These are phyloP conservation scores for Craniophora ligustri DNA, from an alignment of 2,888 invertebrate genomes.

Conservation along the genomic window DNA sequence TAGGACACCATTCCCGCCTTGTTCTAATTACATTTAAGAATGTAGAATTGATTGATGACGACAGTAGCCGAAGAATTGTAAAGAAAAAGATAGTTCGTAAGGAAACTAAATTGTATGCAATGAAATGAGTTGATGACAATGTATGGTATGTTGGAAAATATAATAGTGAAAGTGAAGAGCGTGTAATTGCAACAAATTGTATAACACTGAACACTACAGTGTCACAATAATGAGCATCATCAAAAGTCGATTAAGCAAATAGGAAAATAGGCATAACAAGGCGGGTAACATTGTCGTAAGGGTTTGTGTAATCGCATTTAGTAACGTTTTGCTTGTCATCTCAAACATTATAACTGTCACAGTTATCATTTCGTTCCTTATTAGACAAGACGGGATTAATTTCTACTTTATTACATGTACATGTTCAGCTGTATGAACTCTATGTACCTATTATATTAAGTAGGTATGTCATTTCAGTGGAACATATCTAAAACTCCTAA, in stretches of 20 bases:
- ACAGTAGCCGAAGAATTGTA: slow-evolving; percentile 31
- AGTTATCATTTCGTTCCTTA: no score
- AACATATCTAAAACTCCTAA: not conserved
- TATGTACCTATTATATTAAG: no score
- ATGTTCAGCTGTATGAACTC: not conserved
- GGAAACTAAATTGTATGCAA: slow-evolving; percentile 33
- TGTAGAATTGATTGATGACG: slow-evolving; percentile 66
- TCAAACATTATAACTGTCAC: slow-evolving; percentile 42
- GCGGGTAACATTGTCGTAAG: slow-evolving; percentile 63
- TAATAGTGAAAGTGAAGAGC: slow-evolving; percentile 74
- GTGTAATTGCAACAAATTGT: slow-evolving; percentile 73
- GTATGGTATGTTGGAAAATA: slow-evolving; percentile 49
- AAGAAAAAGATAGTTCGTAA: slow-evolving; percentile 38
- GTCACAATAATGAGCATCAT: slow-evolving; percentile 73
- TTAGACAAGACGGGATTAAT: no score
- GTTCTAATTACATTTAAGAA: slow-evolving; percentile 75
- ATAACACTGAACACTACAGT: slow-evolving; percentile 63
- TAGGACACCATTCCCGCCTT: slow-evolving; percentile 80
- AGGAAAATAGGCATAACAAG: slow-evolving; percentile 71
- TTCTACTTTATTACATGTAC: no score
- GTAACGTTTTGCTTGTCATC: slow-evolving; percentile 67
- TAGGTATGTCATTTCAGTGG: not conserved
- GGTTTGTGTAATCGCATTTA: slow-evolving; percentile 70
- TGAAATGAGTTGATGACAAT: slow-evolving; percentile 45
- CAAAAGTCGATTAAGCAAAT: slow-evolving; percentile 79